Base-by-base conservation (phyloP, 1,140 invertebrate genomes). In the Olivierus martensii region DNA sequence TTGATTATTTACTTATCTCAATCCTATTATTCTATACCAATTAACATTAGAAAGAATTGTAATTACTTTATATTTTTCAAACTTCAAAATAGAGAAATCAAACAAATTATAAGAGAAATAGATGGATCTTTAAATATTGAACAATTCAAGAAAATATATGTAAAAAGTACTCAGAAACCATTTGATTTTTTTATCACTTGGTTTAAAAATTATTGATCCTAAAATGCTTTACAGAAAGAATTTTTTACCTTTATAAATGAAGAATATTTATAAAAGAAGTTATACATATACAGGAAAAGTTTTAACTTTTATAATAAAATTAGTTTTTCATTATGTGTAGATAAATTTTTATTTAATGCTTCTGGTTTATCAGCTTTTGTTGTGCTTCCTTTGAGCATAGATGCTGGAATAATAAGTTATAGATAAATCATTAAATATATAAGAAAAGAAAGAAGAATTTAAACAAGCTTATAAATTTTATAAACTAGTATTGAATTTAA, bases 1-100 rank as follows among this genome's bases (percentile, higher is more conserved):
- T 51, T 18, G 3, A 18, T 45, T 37, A 37, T 51, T 18, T 46
- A 46, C 28, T 10, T 52, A 15, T 35, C 21, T 21, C 51, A 52
- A 11, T 52, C 34, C 10, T 41, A 52, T 46, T 52, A 46, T 41
- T 39, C 12, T 9, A 52, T 17, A 12, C 19, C 51, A 7, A 46
- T 36, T 9, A 41, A 38, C 35, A 52, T 46, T 14, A 34, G 21
- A 41, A 46, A 18, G 14, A 49, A 54, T 7, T 28, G 22, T 28
- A 28, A 28, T 28, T 28, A 28, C 7, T 28, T 28, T 7, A 28
- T 28, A 28, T 28, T 28, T 7, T 28, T 28, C 7, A 28, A 28
- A 28, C 22, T 7, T 28, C 22, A 28, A 28, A 7, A 28, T 7
- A 28, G 22, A 28, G 22, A 28, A 28, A 28, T 28, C 7, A 28